Evolutionary conservation across 2,888 invertebrate genomes (phyloP).

Genomic region (Lissocephala sabroskyi): DNA sequence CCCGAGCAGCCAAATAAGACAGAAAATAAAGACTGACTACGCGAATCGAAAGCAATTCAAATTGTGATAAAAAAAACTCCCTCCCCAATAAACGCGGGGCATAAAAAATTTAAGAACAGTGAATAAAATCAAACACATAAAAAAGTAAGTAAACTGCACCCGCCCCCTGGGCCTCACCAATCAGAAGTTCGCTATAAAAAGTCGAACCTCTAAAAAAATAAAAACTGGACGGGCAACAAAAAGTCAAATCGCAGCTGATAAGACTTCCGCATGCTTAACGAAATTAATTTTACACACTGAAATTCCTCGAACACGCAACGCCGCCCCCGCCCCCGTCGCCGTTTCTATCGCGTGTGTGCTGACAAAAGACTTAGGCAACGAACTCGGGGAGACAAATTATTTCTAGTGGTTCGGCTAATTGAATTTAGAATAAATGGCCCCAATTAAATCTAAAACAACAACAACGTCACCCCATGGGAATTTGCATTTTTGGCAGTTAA

Average conservation of each 20-base stretch:
- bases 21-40: background rate
- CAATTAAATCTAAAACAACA: constrained; percentile 30
- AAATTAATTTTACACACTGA: constrained; percentile 12
- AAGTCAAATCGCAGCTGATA: constrained; percentile 29
- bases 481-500: constrained; percentile 26
- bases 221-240: constrained; percentile 36
- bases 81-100: constrained; percentile 18
- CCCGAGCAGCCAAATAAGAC: constrained; percentile 13
- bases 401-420: background rate
- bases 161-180: background rate
- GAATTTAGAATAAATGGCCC: constrained; percentile 45
- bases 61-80: constrained; percentile 38
- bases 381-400: constrained; percentile 3
- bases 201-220: constrained; percentile 3
- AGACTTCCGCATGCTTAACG: constrained; percentile 58
- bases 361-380: constrained; percentile 12
- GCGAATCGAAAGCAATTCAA: constrained; percentile 5
- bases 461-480: constrained; percentile 5
- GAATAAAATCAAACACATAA: constrained; percentile 14
- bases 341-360: constrained; percentile 8
- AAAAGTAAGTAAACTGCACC: constrained; percentile 8
- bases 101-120: constrained; percentile 3
- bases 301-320: constrained; percentile 19
- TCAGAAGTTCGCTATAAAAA: background rate
- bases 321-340: too few relatives aligned